Evolutionary conservation across 1,140 invertebrate genomes (phyloP), one percentile per base, ranked within the genome.

Genomic region (Phthorimaea operculella): DNA sequence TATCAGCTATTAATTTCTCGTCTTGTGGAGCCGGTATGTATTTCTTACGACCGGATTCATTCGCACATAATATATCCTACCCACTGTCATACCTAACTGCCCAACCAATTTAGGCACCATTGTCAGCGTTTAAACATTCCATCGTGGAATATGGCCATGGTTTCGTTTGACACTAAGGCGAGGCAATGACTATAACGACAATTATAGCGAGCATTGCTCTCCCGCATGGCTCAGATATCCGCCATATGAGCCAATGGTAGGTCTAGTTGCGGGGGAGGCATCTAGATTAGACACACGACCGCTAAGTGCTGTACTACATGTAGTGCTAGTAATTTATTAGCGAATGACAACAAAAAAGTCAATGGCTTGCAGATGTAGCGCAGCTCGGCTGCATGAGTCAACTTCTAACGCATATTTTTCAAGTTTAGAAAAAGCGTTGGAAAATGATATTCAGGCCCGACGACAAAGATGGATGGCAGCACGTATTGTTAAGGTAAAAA

Each of bases 191-290:
- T 39, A 39, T 47, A 4, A 47, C n/a, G 15, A 53, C 34, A 57
- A 58, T 58, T 47, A 56, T 55, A 54, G 60, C 44, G 15, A 55
- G 48, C 53, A 58, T 33, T 63, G 54, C 61, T 72, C 74, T 78
- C 78, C 76, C 76, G 68, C 76, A 59, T 61, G 72, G 74, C 57
- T 50, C 45, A 65, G 58, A 66, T 51, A 56, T 51, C 57, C 50
- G 54, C 36, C 36, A 39, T 39, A 10, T 9, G 36, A 34, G 33
- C 11, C 6, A 34, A 12, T 12, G n/a, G 10, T 39, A 39, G 10
- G 10, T 5, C 10, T 11, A 15, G 12, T 47, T 4, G 44, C 44
- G 44, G 44, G 44, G 15, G 44, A 47, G 44, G 9, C 8, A 47
- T 42, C 39, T n/a, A 42, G 39, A n/a, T 47, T 47, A 47, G 8